Evolutionary conservation across 2,888 invertebrate genomes (phyloP), one percentile per base, ranked within the genome.

Genomic region (Metopia argyrocephala): DNA sequence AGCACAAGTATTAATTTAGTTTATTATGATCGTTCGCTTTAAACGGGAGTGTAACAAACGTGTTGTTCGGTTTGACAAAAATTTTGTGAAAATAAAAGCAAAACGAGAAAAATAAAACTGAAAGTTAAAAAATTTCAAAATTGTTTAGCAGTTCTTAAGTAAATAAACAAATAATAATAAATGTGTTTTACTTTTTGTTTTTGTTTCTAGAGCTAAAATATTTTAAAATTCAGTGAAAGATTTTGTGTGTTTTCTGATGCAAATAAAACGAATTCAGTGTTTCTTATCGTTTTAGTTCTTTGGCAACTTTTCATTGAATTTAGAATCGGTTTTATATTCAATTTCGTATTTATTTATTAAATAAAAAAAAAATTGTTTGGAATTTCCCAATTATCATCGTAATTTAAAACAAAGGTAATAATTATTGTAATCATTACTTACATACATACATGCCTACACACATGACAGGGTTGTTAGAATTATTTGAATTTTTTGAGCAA

Each of bases 71-170:
- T n/a, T n/a, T n/a, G n/a, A n/a, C n/a, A n/a, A n/a, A n/a, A n/a
- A n/a, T n/a, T n/a, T n/a, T n/a, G n/a, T n/a, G n/a, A n/a, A 38
- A 38, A 38, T 12, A 21, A 23, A 59, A 70, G 21, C 20, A n/a
- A 59, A 21, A 52, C 52, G 62, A 15, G 15, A 1, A n/a, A n/a
- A 71, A 75, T 48, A 78, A 71, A 70, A 15, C 15, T 15, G 38
- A 15, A 31, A 12, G 12, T 12, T n/a, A 65, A 20, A 78, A 71
- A 71, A 66, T 38, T 54, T 56, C 38, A 78, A 66, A 66, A 73
- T 21, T 73, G 78, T 78, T 25, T n/a, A 25, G 21, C 66, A 61
- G 61, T 46, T 38, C 31, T 20, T 66, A 48, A n/a, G n/a, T n/a
- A n/a, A n/a, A n/a, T 2, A 54, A 56, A 18, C 28, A 6, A 27